A percentile compares a stretch with the other conserved stretches of the same genome.
Conservation (phyloP, 2,888 invertebrate species). For the Liposcelis brunnea region DNA sequence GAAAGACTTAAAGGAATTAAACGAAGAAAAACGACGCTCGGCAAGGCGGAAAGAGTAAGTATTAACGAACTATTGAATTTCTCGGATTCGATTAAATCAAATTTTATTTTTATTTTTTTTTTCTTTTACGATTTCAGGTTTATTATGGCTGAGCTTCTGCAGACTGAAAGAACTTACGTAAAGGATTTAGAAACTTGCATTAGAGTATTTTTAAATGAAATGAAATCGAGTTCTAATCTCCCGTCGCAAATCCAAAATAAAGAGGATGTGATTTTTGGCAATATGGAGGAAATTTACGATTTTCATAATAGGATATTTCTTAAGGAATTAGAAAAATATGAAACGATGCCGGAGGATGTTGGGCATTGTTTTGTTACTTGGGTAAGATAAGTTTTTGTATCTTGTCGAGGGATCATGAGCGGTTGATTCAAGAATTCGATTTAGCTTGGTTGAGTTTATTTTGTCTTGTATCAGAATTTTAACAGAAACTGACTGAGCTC, state of each 20-base stretch:
- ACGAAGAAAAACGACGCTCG: slow-evolving; percentile 86
- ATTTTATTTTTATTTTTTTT: slow-evolving; percentile 11
- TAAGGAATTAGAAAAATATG: slow-evolving; percentile 92
- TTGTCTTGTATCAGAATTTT: too few relatives aligned
- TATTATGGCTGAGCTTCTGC: slow-evolving; percentile 93
- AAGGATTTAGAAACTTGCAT: slow-evolving; percentile 92
- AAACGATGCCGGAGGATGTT: slow-evolving; percentile 97
- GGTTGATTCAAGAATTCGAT: background rate
- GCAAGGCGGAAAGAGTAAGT: slow-evolving; percentile 82
- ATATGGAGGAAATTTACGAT: slow-evolving; percentile 90
- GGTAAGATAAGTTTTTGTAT: slow-evolving; percentile 33
- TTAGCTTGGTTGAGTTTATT: background rate
- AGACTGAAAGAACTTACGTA: slow-evolving; percentile 92
- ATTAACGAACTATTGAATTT: slow-evolving; percentile 10
- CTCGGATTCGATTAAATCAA: background rate
- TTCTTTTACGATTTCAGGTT: slow-evolving; percentile 38
- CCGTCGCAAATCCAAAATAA: slow-evolving; percentile 65
- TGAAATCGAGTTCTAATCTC: slow-evolving; percentile 48
- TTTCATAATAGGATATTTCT: slow-evolving; percentile 93
- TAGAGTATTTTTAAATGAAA: slow-evolving; percentile 67
- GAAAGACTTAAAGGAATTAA: slow-evolving; percentile 57
- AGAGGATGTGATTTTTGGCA: slow-evolving; percentile 87
- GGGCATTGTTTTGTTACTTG: slow-evolving; percentile 99
- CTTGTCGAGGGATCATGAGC: background rate
- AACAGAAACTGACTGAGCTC: too few relatives aligned